Evolutionary conservation across 2,888 invertebrate genomes (phyloP), one percentile per base, ranked within the genome.

Genomic region (Tribolium freemani): DNA sequence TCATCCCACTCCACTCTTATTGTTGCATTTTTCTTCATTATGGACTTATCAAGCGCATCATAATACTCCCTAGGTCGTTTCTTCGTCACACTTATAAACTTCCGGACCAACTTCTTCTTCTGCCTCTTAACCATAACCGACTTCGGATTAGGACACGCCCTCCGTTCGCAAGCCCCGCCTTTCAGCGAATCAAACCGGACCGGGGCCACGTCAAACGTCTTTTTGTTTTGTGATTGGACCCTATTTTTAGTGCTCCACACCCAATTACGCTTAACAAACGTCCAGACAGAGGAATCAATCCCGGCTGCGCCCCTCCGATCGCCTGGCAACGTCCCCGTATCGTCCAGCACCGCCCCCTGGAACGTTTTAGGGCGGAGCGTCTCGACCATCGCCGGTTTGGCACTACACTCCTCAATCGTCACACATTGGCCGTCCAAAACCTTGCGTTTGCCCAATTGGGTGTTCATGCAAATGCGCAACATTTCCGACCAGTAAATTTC

Each of bases 271-370:
- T 90, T 89, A 2, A 91, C 83, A 79, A 92, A 92, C 0, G 91
- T 86, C 86, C 91, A 94, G 13, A 94, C 86, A 0, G 90, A 87
- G 0, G 93, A 92, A 82, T 94, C 93, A 0, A 93, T 86, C 0
- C 95, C 94, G 9, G 90, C 93, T 0, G 94, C 93, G 1, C 93
- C 94, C 67, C 88, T 86, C 3, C 87, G 87, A 86, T 95, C 94
- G 0, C 95, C 95, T 0, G 94, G 94, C 31, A 93, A 86, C 4
- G 85, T 81, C 0, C 93, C 93, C 3, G 78, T 84, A 78, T 93
- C 92, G 48, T 86, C 81, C 5, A 30, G n/a, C 13, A 60, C 38
- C 1, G 63, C 75, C 71, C 88, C 88, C 1, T 88, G 85, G 0
- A 88, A 83, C 0, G 83, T 80, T 64, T 87, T 87, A 0, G 89